A percentile compares a stretch with the other conserved stretches of the same genome.
These are phyloP conservation scores for Hemithea aestivaria DNA, from an alignment of 2,888 invertebrate genomes.

Conservation along the genomic window DNA sequence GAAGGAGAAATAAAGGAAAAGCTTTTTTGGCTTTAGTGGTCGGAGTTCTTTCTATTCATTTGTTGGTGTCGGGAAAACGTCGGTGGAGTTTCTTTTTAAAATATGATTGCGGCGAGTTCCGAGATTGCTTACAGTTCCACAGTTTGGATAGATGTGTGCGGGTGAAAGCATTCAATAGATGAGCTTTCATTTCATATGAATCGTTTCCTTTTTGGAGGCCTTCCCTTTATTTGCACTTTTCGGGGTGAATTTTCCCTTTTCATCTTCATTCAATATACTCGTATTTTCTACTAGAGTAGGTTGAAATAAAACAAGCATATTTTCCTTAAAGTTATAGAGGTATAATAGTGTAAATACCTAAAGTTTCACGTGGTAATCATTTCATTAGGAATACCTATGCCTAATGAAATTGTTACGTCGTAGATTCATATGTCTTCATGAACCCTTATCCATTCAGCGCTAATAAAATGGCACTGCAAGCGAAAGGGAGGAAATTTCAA, in stretches of 20 bases:
- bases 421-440: constrained; percentile 14
- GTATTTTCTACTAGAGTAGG: no score
- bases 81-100: constrained; percentile 24
- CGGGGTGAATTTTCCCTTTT: no score
- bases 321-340: no score
- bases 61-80: constrained; percentile 43
- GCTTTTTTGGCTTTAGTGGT: constrained; percentile 49
- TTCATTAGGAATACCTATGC: no score
- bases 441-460: constrained; percentile 12
- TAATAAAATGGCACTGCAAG: constrained; percentile 20
- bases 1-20: constrained; percentile 51
- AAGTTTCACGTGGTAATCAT: no score
- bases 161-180: constrained; percentile 12
- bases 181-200: constrained; percentile 3
- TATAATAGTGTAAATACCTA: no score
- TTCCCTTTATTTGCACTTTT: neutral
- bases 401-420: neutral
- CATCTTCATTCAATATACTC: no score
- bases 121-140: constrained; percentile 21
- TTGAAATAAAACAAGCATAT: no score
- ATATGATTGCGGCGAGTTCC: constrained; percentile 23
- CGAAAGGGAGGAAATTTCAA: constrained; percentile 32
- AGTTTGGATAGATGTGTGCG: constrained; percentile 8
- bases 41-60: constrained; percentile 55
- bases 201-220: constrained; percentile 3